Evolutionary conservation across 2,113 vertebrate species (phyloP), one percentile per base, ranked within the genome.

Genomic region (Mobula birostris): DNA sequence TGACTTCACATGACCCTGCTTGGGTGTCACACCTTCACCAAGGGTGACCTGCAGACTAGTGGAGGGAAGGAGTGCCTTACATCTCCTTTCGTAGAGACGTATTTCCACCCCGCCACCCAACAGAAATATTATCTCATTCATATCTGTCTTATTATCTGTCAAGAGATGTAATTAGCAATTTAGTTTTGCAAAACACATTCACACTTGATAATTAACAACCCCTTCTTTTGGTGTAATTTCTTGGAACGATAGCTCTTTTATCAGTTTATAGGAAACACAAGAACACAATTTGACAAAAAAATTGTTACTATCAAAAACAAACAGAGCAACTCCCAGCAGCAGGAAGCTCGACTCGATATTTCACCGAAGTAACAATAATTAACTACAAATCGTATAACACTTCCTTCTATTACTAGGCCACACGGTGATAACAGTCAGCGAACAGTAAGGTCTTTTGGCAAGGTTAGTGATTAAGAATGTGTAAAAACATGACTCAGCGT

Each of bases 401-500:
- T 90, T 66, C n/a, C 77, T 36, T 79, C n/a, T 79, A 32, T 79
- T 2, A 27, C 83, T 14, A 14, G 27, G 29, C 27, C 83, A 32
- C 14, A 58, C 61, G 32, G 58, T 66, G 85, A 68, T 66, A 90
- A 68, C n/a, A 17, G 29, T 66, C 66, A 32, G 85, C 32, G 61
- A 68, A 66, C 58, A 19, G 85, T 7, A n/a, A 66, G 85, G 29
- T 90, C 5, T 68, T 36, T 90, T 90, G 14, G 61, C 7, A 88
- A 63, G 85, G 63, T 90, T 19, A 66, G 29, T 90, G 85, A 68
- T 90, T 90, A 90, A 32, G n/a, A 90, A 90, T 90, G 61, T 15
- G 85, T 32, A 90, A 90, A 90, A 32, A 90, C 66, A 66, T 7
- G n/a, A 90, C 29, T 88, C 85, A 66, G 61, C 29, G n/a, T 36